These are phyloP conservation scores for Neosilurus mollespiculum DNA, from an alignment of 2,797 vertebrate species.

Conservation along the genomic window DNA sequence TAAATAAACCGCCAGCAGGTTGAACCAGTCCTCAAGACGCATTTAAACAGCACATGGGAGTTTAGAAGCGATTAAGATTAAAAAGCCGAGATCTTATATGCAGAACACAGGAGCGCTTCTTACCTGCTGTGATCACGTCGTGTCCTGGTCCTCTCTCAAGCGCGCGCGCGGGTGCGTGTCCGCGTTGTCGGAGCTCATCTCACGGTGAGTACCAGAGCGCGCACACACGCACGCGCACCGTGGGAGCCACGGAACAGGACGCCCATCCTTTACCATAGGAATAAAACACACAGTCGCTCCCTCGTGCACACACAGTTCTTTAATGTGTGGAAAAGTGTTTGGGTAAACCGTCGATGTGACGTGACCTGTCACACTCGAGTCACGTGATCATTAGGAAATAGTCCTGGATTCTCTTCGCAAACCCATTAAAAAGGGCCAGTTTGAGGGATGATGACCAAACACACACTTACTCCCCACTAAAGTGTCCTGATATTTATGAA, in stretches of 20 bases:
- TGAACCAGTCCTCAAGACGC: neutral
- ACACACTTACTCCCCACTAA: neutral
- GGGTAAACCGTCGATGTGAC: neutral
- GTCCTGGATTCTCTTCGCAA: neutral
- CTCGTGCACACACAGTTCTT: neutral
- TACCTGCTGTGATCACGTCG: neutral
- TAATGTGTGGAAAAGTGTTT: neutral
- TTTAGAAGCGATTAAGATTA: no score
- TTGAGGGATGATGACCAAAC: neutral
- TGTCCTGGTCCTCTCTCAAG: neutral
- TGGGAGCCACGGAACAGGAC: no score
- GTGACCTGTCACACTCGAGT: neutral
- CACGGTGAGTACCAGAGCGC: neutral
- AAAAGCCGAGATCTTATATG: neutral
- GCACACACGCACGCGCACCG: neutral
- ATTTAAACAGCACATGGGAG: neutral
- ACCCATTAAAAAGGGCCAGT: neutral
- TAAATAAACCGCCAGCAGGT: neutral
- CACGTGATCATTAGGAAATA: no score
- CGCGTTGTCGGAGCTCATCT: neutral
- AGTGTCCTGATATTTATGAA: neutral
- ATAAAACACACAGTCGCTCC: neutral
- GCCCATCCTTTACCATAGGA: neutral
- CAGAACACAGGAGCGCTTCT: neutral
- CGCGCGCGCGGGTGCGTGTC: neutral